These are phyloP conservation scores for Oreotrochilus melanogaster DNA, from an alignment of 2,113 vertebrate genomes.

Conservation along the genomic window DNA sequence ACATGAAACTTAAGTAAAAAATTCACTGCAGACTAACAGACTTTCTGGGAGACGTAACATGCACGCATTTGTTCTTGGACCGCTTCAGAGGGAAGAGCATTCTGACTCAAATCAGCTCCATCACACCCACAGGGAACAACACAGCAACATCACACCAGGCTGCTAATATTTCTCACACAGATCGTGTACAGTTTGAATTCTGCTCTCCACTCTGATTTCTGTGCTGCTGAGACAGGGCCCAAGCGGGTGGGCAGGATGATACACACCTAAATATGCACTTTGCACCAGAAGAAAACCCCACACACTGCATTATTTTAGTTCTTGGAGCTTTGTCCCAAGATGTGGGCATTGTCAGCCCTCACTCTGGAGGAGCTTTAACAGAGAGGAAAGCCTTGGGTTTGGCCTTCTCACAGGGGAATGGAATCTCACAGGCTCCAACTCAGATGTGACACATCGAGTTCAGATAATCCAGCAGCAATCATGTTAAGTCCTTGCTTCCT, in stretches of 20 bases:
- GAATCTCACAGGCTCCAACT: not conserved
- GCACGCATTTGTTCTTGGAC: not conserved
- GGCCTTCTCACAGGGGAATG: not conserved
- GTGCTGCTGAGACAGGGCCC: not conserved
- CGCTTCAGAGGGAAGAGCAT: not conserved
- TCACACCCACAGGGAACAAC: not conserved
- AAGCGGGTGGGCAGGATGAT: rapidly evolving
- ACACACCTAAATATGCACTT: not conserved
- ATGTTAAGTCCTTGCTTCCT: not conserved
- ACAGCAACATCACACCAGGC: not conserved
- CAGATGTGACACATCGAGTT: not conserved
- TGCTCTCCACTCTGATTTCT: not conserved
- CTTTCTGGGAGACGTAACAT: not conserved
- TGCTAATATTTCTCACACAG: not conserved
- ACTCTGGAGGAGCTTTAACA: not conserved
- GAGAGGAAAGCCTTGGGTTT: not conserved
- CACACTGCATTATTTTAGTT: rapidly evolving
- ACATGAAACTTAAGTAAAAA: not conserved
- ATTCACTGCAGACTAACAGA: not conserved
- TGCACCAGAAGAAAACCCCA: not conserved
- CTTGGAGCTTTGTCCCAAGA: not conserved
- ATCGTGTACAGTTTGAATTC: rapidly evolving
- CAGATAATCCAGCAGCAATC: not conserved
- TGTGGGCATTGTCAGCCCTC: not conserved
- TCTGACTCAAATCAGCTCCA: not conserved